Percentiles rank a stretch among this genome's conserved stretches.
Conservation (phyloP, 2,113 vertebrate genomes). For the Microcebus lehilahytsara region DNA sequence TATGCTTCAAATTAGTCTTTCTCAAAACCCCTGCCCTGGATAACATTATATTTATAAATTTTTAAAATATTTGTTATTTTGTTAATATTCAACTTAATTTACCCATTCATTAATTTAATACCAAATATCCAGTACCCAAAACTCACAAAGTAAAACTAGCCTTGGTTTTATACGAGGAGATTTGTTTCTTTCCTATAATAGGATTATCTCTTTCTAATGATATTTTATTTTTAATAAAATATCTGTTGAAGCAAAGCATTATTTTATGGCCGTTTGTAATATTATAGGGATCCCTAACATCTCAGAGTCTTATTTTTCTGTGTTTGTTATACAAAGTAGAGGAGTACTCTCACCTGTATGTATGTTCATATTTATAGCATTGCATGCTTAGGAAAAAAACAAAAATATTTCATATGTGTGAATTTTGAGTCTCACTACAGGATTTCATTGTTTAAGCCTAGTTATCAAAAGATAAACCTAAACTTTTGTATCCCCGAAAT, state of each 20-base stretch:
- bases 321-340: neutral
- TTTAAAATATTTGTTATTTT: neutral
- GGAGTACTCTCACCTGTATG: neutral
- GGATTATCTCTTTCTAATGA: neutral
- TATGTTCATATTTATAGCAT: neutral
- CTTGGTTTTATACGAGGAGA: neutral
- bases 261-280: neutral
- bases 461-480: neutral
- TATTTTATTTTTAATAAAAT: neutral
- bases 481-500: too few species aligned
- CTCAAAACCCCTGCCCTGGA: neutral
- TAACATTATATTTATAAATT: neutral
- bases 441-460: neutral
- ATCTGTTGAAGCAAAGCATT: neutral
- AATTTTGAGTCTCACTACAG: neutral
- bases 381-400: neutral
- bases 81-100: neutral
- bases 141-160: neutral
- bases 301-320: neutral
- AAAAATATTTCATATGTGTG: neutral
- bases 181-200: neutral
- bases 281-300: neutral
- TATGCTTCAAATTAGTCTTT: neutral
- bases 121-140: neutral
- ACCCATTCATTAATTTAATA: neutral